Percentiles rank a stretch among this genome's conserved stretches.
phyloP scores from a whole-genome alignment of 2,113 vertebrate genomes.

The Sorex araneus region DNA sequence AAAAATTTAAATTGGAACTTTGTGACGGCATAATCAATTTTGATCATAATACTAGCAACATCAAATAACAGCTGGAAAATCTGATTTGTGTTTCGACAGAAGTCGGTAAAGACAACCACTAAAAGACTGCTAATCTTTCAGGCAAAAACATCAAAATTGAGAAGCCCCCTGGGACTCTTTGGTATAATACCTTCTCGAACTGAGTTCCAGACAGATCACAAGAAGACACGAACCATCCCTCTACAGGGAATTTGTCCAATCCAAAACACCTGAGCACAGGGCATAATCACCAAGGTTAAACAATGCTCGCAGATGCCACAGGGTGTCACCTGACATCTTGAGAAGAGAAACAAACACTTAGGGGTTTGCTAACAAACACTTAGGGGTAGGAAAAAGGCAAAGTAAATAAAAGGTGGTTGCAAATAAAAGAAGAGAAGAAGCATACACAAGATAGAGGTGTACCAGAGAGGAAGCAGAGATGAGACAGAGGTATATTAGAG shows the following conservation, averaged over 20 bases:
- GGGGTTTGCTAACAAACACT: background rate
- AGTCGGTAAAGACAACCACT: constrained; percentile 23
- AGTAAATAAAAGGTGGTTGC: background rate
- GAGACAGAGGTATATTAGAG: too few species aligned
- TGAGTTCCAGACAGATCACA: background rate
- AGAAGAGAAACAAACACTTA: background rate
- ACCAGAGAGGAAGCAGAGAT: background rate
- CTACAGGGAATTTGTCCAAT: background rate
- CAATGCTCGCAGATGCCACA: background rate
- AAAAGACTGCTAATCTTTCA: constrained; percentile 28
- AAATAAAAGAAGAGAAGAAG: constrained; percentile 3
- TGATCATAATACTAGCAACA: constrained; percentile 36
- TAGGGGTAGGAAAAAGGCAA: background rate
- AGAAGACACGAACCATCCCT: constrained; percentile 12
- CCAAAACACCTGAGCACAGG: background rate
- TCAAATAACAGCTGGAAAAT: constrained; percentile 51
- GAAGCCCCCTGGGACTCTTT: background rate
- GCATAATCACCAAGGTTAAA: constrained; percentile 1
- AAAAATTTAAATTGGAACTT: constrained; percentile 58
- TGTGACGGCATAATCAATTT: constrained; percentile 1
- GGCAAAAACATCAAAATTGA: constrained; percentile 52
- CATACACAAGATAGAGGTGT: background rate
- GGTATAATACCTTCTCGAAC: background rate
- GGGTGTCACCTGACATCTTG: constrained; percentile 1
- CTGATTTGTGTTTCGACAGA: background rate